These are phyloP conservation scores for Heliothis subflexa DNA, from an alignment of 1,140 invertebrate genomes.

Conservation along the genomic window DNA sequence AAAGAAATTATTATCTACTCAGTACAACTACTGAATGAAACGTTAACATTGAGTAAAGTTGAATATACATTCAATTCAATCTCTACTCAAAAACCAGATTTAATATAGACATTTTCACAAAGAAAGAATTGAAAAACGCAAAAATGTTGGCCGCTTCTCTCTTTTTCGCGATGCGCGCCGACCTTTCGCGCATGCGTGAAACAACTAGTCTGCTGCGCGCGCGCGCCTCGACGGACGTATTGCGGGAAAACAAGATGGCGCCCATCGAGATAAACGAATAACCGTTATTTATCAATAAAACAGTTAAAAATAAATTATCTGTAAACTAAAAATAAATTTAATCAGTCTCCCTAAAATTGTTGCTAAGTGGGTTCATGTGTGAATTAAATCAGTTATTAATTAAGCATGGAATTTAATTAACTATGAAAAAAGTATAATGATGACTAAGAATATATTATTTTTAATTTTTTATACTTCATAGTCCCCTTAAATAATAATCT, in stretches of 20 bases:
- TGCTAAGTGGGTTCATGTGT: conserved; percentile 3
- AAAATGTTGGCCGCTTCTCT: conserved; percentile 37
- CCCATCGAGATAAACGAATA: conserved; percentile 31
- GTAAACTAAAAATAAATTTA: background rate
- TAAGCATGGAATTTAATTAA: too few species aligned
- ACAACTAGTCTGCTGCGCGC: conserved; percentile 42
- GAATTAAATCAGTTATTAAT: too few species aligned
- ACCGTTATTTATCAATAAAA: conserved; percentile 42
- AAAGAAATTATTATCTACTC: too few species aligned
- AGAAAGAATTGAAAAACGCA: background rate
- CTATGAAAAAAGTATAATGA: too few species aligned
- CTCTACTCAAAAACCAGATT: too few species aligned
- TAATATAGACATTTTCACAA: too few species aligned
- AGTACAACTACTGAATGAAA: too few species aligned
- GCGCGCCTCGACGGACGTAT: conserved; percentile 35
- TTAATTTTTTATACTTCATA: too few species aligned
- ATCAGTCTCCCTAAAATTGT: background rate
- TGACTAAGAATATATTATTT: too few species aligned
- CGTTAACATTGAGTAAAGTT: too few species aligned
- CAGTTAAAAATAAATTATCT: conserved; percentile 5
- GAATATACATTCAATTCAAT: too few species aligned
- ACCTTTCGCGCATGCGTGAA: conserved; percentile 51
- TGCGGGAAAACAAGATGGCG: conserved; percentile 21
- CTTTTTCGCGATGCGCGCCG: conserved; percentile 45
- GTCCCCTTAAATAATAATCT: too few species aligned